Evolutionary conservation across 1,140 invertebrate genomes (phyloP), one percentile per base, ranked within the genome.

Genomic region (Listronotus oregonensis): DNA sequence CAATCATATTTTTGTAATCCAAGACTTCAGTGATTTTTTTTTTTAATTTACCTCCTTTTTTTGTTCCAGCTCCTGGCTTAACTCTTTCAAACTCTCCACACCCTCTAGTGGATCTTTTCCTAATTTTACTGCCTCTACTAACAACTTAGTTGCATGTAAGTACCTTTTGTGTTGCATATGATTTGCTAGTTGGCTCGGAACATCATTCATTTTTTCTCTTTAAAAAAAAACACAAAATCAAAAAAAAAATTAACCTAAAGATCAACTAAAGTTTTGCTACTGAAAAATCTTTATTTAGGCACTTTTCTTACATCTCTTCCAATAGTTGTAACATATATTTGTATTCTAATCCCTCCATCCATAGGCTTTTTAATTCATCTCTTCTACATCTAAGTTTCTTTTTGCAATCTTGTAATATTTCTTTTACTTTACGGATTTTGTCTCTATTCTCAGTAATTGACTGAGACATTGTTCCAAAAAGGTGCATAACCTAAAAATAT

Each of bases 271-370:
- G 1, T 27, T 27, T 3, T 5, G 1, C 34, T 37, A 37, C 34
- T 39, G n/a, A 15, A 40, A 51, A 61, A 51, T 14, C 14, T 50
- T 12, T 15, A 14, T 54, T 46, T 9, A 42, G 7, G 17, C 34
- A 49, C 34, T 51, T 27, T 55, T 69, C 64, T 85, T 82, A 94
- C 91, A 97, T 93, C 81, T 96, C 91, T 71, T 94, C 91, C 32
- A 97, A 80, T 77, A 97, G 86, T 64, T 91, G 84, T 15, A 97
- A 79, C 64, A 94, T 90, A 77, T 96, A 90, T 75, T 95, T 94
- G 72, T 97, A 94, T 77, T 97, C 93, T 14, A 97, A 86, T 6
- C 93, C 93, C 80, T 97, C 95, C 0, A 92, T 82, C 93, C 95
- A 97, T 52, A 97, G 82, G 73, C 95, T 91, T 70, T 94, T 89